Conservation (phyloP, 92 coral and sea anemone species). For the Parazoanthus darwini region DNA sequence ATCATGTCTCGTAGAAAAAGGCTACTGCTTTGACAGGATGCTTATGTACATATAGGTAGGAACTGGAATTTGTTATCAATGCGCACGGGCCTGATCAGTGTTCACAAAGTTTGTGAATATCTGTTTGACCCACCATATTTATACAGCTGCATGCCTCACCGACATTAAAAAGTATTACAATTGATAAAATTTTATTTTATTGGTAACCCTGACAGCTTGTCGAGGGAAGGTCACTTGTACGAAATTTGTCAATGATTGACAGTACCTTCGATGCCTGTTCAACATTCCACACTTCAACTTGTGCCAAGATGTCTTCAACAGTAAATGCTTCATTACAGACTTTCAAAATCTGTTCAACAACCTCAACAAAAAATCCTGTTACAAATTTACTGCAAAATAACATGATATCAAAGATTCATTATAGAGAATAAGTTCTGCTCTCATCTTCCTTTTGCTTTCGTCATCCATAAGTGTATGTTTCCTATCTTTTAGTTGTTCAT, state of each 20-base stretch:
- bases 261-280: conserved; percentile 18
- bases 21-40: background rate
- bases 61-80: no score
- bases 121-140: no score
- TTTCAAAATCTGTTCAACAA: conserved; percentile 34
- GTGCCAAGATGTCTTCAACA: conserved; percentile 24
- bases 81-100: no score
- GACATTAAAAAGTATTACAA: no score
- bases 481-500: background rate
- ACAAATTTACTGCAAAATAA: conserved; percentile 35
- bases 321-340: conserved; percentile 25
- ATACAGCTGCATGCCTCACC: no score
- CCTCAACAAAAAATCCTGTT: conserved; percentile 43
- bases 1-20: no score
- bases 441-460: conserved; percentile 1
- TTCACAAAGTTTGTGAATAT: no score
- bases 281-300: conserved; percentile 27
- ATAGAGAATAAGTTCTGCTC: background rate
- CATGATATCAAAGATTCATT: conserved; percentile 31
- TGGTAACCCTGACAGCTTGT: no score
- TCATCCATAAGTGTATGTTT: conserved; percentile 15
- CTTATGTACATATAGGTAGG: background rate
- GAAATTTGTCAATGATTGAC: conserved; percentile 14
- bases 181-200: no score
- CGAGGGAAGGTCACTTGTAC: background rate